Evolutionary conservation across 2,113 vertebrate species (phyloP).

Genomic region (Hylia prasina): DNA sequence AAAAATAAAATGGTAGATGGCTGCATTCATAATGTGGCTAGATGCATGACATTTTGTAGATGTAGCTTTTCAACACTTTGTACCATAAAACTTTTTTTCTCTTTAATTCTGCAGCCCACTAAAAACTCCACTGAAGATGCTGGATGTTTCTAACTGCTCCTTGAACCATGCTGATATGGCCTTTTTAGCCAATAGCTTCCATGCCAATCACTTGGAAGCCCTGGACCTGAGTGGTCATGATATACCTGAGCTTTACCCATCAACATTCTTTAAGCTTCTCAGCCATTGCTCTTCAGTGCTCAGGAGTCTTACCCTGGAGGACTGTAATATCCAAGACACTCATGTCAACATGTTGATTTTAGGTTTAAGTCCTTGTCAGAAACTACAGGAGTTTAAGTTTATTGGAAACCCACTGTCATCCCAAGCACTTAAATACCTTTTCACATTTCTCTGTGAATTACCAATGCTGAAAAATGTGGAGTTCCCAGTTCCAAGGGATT

Average conservation of each 20-base stretch:
- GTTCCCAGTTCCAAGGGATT: slow-evolving; percentile 89
- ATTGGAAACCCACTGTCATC: slow-evolving; percentile 88
- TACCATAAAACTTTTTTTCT: not conserved
- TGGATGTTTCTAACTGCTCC: slow-evolving; percentile 88
- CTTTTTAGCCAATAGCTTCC: slow-evolving; percentile 87
- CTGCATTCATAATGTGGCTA: not conserved
- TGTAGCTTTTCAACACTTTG: not conserved
- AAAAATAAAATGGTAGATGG: not conserved
- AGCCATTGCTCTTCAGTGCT: slow-evolving; percentile 77
- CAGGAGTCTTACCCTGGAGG: slow-evolving; percentile 80
- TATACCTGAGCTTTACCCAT: slow-evolving; percentile 76
- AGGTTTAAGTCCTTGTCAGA: slow-evolving; percentile 76
- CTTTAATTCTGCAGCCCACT: slow-evolving; percentile 77
- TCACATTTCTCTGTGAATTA: slow-evolving; percentile 75
- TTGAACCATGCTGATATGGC: slow-evolving; percentile 86
- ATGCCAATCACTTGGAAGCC: slow-evolving; percentile 78
- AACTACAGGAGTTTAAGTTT: slow-evolving; percentile 83
- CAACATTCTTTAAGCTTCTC: slow-evolving; percentile 84
- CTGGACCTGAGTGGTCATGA: slow-evolving; percentile 90
- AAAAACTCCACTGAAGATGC: slow-evolving; percentile 78
- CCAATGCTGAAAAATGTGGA: slow-evolving; percentile 81
- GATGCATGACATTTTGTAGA: not conserved
- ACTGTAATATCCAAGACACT: slow-evolving; percentile 83
- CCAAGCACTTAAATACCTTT: slow-evolving; percentile 74
- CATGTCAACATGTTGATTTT: slow-evolving; percentile 74